phyloP scores from a whole-genome alignment of 2,888 invertebrate genomes.

The Unio delphinus region DNA sequence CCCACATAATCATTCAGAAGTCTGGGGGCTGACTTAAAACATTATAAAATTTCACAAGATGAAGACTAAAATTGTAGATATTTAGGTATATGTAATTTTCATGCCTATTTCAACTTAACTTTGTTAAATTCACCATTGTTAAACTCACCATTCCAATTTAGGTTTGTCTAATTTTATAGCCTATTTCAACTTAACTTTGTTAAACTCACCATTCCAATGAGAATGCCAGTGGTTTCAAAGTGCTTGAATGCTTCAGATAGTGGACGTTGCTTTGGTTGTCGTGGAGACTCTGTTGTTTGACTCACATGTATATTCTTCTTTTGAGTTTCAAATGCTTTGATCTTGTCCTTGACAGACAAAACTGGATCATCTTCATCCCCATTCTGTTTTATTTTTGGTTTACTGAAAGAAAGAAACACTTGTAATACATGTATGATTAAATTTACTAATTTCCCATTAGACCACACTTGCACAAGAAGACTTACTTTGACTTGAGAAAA shows the following conservation, averaged over 20 bases:
- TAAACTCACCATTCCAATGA: conserved; percentile 28
- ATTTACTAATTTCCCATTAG: too few species aligned
- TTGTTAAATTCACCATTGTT: conserved; percentile 14
- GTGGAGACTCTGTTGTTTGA: conserved; percentile 11
- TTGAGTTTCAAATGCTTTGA: conserved; percentile 47
- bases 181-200: not conserved
- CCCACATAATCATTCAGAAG: too few species aligned
- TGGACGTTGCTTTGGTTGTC: conserved; percentile 33
- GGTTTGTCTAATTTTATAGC: not conserved
- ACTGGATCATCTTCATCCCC: conserved; percentile 27
- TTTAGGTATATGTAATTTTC: not conserved
- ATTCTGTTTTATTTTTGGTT: not conserved
- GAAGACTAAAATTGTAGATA: too few species aligned
- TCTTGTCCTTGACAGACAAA: conserved; percentile 42
- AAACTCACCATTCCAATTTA: too few species aligned
- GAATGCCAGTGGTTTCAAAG: conserved; percentile 33
- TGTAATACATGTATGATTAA: too few species aligned
- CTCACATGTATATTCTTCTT: conserved; percentile 11
- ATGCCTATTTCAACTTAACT: not conserved
- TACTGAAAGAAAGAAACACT: too few species aligned
- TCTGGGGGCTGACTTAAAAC: too few species aligned
- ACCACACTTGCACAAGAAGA: too few species aligned
- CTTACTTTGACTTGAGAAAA: too few species aligned
- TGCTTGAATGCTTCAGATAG: conserved; percentile 43
- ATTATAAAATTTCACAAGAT: too few species aligned